Evolutionary conservation across 2,797 vertebrate species (phyloP).

Genomic region (Artibeus jamaicensis): DNA sequence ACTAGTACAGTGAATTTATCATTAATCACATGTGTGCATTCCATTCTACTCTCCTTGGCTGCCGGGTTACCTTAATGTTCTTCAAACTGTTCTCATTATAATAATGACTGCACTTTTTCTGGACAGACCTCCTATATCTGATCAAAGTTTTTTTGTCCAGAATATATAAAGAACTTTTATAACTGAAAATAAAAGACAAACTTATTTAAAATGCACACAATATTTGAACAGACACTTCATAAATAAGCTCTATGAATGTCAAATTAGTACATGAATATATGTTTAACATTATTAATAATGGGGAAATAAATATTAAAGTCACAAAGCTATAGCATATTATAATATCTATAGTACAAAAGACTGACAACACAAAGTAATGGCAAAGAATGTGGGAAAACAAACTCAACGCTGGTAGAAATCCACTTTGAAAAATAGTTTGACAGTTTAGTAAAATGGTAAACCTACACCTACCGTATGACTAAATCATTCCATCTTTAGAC

Average conservation of each 20-base stretch:
- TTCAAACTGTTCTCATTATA: not conserved
- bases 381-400: not conserved
- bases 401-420: not conserved
- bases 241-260: not conserved
- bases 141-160: not conserved
- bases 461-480: not conserved
- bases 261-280: not conserved
- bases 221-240: not conserved
- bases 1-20: not conserved
- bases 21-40: not conserved
- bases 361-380: not conserved
- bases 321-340: not conserved
- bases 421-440: not conserved
- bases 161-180: not conserved
- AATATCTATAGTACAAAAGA: not conserved
- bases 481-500: not conserved
- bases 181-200: not conserved
- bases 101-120: not conserved
- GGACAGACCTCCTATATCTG: not conserved
- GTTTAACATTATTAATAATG: not conserved
- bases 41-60: not conserved
- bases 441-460: not conserved
- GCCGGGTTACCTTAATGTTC: not conserved
- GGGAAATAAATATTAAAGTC: not conserved
- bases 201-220: not conserved